Percentiles rank a stretch among this genome's conserved stretches.
These are phyloP conservation scores for Xanthia togata DNA, from an alignment of 2,888 invertebrate genomes.

Conservation along the genomic window DNA sequence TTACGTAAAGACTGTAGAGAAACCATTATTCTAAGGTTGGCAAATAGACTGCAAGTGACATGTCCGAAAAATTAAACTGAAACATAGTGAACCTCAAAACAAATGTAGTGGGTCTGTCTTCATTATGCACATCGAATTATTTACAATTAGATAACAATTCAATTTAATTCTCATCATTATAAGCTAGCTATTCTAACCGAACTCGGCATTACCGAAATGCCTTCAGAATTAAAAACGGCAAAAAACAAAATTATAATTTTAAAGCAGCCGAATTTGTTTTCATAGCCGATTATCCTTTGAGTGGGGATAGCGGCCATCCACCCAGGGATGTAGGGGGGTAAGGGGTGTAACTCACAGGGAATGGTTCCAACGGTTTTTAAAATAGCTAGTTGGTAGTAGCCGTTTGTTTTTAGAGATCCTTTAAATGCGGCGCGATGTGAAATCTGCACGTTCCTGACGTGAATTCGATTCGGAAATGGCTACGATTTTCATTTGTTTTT, in stretches of 20 bases:
- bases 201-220: conserved; percentile 4
- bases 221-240: conserved; percentile 20
- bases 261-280: conserved; percentile 64
- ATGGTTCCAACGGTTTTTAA: conserved; percentile 60
- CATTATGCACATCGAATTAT: neutral
- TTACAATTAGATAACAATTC: conserved; percentile 1
- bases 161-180: neutral
- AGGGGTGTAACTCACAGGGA: conserved; percentile 35
- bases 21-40: neutral
- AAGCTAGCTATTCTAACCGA: conserved; percentile 11
- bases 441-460: conserved; percentile 44
- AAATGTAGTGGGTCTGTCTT: no score
- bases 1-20: neutral
- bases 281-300: conserved; percentile 67
- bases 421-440: conserved; percentile 42
- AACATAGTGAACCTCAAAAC: neutral
- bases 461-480: conserved; percentile 40
- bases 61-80: neutral
- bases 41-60: neutral
- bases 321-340: conserved; percentile 16
- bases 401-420: conserved; percentile 66
- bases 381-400: conserved; percentile 57
- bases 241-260: conserved; percentile 61
- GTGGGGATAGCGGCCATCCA: conserved; percentile 42
- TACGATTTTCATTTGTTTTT: conserved; percentile 14